Percentiles rank a stretch among this genome's conserved stretches.
Evolutionary conservation across 1,140 invertebrate species (phyloP).

Genomic region (Zaprionus gabonicus): DNA sequence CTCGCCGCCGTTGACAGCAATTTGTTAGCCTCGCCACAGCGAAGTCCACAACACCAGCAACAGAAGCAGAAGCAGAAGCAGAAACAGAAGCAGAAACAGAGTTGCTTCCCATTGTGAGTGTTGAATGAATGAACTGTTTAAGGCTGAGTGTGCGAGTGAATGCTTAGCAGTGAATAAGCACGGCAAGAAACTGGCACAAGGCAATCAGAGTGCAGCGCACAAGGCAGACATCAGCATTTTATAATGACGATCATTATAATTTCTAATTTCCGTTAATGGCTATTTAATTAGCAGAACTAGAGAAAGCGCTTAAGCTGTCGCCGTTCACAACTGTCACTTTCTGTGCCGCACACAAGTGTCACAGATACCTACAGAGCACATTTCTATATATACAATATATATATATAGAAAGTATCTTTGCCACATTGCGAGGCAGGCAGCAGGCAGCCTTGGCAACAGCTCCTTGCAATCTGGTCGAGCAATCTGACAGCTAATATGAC

Average conservation of each 20-base stretch:
- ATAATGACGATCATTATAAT: background rate
- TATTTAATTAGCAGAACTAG: background rate
- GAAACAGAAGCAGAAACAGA: constrained; percentile 19
- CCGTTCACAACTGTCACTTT: no score
- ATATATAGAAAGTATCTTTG: no score
- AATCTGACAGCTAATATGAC: background rate
- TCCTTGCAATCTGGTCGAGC: background rate
- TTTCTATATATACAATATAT: no score
- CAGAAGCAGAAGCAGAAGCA: constrained; percentile 24
- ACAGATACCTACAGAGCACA: no score
- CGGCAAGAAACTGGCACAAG: background rate
- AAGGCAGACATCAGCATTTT: background rate
- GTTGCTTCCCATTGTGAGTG: constrained; percentile 10
- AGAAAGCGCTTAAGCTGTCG: background rate
- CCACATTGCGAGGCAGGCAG: no score
- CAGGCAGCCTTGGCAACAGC: no score
- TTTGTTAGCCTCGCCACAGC: constrained; percentile 52
- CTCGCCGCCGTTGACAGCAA: constrained; percentile 68
- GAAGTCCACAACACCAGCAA: background rate
- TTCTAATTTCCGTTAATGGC: background rate
- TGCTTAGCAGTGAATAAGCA: background rate
- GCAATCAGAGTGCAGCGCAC: background rate
- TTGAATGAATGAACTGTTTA: constrained; percentile 4
- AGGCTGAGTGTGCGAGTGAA: background rate
- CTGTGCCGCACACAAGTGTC: background rate